Base-by-base conservation (phyloP, 2,888 invertebrate species). In the Nebria salina region DNA sequence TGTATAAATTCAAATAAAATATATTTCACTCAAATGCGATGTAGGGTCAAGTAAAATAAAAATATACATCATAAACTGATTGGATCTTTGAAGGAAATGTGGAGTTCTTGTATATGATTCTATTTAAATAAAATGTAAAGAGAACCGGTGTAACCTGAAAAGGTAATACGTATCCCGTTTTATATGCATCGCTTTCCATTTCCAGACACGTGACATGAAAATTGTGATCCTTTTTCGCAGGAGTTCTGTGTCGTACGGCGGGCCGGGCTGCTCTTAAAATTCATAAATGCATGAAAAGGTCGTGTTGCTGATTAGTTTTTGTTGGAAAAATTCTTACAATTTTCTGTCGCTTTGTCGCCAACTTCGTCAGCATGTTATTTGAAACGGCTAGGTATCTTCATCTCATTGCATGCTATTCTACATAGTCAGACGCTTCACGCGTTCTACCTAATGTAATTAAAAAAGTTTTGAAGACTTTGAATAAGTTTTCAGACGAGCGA, bases 261-360 rank as follows among this genome's bases (percentile, higher is more conserved):
- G 26, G 9, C n/a, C 26, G 68, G 9, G 26, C 7, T 6, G 68
- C 41, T 43, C 73, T 78, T 78, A 72, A 78, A 78, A 78, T 78
- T 78, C 72, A 77, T 77, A 77, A 77, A 77, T 72, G 72, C 77
- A 70, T 77, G 64, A 26, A 68, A 76, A 68, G 68, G 68, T 72
- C 72, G 77, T 70, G 73, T 70, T 65, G 65, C 73, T 78, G 78
- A 78, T 78, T 78, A 78, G 42, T 76, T 68, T 78, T 72, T 70
- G 72, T 65, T 65, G 65, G 78, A 73, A 78, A 54, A 65, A 73
- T 73, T 73, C 15, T 73, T 73, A 65, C 73, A 76, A 66, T 76
- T 76, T 68, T 68, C 76, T 68, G 41, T n/a, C 42, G 41, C 68
- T 76, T 76, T 76, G 15, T 66, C 25, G 42, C 42, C 15, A 68